A percentile compares a stretch with the other conserved stretches of the same genome.
These are phyloP conservation scores for Dorcus hopei DNA, from an alignment of 2,888 invertebrate species.

Conservation along the genomic window DNA sequence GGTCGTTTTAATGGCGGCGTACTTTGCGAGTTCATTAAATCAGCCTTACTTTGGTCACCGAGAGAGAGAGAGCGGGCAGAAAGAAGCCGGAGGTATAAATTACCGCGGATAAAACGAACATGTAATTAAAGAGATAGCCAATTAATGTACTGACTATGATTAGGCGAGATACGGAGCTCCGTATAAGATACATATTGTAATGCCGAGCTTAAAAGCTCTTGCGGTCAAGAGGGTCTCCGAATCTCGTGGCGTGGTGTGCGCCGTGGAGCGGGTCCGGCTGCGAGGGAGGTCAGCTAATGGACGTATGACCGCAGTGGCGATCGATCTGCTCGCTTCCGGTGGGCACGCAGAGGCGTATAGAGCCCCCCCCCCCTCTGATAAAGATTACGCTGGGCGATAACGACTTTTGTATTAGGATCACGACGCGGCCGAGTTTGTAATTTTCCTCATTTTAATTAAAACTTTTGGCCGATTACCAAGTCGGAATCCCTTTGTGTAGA, in stretches of 20 bases:
- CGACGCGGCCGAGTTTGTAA: neutral
- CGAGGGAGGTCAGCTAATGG: slow-evolving; percentile 36
- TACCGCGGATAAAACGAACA: neutral
- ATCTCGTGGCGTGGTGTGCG: slow-evolving; percentile 18
- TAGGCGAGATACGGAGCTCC: neutral
- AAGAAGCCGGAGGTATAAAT: no score
- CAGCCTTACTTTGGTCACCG: no score
- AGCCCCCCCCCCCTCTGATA: neutral
- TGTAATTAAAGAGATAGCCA: neutral
- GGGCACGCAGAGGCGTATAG: neutral
- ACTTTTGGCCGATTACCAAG: neutral
- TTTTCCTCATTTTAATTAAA: slow-evolving; percentile 1
- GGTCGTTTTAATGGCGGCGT: no score
- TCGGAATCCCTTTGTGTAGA: neutral
- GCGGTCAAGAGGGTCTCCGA: slow-evolving; percentile 22
- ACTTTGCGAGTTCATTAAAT: no score
- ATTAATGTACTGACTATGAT: neutral
- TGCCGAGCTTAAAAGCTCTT: slow-evolving; percentile 22
- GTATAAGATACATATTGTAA: slow-evolving; percentile 20
- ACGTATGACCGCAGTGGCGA: slow-evolving; percentile 36
- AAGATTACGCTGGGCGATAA: neutral
- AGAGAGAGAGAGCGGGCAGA: no score
- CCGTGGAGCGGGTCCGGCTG: slow-evolving; percentile 16
- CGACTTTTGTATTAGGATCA: neutral
- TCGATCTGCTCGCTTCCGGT: slow-evolving; percentile 28